A percentile compares a stretch with the other conserved stretches of the same genome.
Conservation (phyloP, 2,113 vertebrate species). For the Eira barbara region DNA sequence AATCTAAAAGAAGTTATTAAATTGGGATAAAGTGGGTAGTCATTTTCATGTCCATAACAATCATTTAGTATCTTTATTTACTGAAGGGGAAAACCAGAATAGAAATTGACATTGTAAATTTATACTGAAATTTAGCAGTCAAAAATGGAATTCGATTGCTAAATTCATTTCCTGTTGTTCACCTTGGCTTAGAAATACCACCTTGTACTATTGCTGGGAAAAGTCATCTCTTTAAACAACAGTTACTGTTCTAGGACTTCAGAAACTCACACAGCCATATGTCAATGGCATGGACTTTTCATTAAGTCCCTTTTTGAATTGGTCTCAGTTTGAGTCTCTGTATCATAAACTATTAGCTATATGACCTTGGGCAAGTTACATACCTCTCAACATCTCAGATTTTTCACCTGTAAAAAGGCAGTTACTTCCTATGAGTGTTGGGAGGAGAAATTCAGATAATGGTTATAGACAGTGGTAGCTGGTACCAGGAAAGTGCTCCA, state of each 20-base stretch:
- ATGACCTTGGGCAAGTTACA: neutral
- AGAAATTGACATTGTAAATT: neutral
- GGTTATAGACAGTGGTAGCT: neutral
- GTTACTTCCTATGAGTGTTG: neutral
- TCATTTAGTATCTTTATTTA: conserved; percentile 1
- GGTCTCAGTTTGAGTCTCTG: neutral
- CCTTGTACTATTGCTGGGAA: neutral
- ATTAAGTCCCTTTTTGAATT: no score
- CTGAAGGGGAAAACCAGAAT: neutral
- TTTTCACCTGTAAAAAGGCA: neutral
- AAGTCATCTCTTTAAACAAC: neutral
- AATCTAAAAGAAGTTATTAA: neutral
- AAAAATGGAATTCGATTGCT: neutral
- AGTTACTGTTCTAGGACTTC: neutral
- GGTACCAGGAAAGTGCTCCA: neutral
- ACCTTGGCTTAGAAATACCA: neutral
- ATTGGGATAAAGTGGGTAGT: neutral
- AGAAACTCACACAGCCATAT: neutral
- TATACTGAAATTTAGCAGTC: neutral
- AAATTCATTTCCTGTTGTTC: neutral
- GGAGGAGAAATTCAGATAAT: neutral
- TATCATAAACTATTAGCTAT: neutral
- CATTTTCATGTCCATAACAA: neutral
- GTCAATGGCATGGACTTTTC: neutral
- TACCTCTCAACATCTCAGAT: neutral